These are phyloP conservation scores for Cottus gobio DNA, from an alignment of 2,113 vertebrate species.

Conservation along the genomic window DNA sequence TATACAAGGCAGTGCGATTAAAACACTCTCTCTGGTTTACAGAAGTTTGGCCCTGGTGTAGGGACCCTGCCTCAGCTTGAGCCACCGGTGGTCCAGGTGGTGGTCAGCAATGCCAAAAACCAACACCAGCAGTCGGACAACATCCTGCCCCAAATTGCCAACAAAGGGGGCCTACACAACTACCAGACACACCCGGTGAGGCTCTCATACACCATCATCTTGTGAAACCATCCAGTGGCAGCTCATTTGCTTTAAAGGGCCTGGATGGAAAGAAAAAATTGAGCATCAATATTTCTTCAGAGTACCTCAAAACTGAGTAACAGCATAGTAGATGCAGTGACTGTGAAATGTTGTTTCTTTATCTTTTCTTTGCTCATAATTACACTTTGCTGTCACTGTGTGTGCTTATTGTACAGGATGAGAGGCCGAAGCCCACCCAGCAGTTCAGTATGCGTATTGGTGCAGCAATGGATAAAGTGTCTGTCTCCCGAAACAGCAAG, in stretches of 20 bases:
- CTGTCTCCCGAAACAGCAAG: constrained; percentile 76
- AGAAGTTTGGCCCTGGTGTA: constrained; percentile 82
- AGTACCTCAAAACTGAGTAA: background rate
- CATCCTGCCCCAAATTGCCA: constrained; percentile 85
- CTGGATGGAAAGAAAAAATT: background rate
- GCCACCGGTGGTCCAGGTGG: constrained; percentile 83
- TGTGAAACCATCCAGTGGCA: background rate
- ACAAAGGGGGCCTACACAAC: constrained; percentile 80
- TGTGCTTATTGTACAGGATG: constrained; percentile 81
- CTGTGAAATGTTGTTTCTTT: background rate
- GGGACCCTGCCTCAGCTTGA: constrained; percentile 86
- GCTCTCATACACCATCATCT: background rate
- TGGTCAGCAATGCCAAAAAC: constrained; percentile 83
- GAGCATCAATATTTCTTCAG: background rate
- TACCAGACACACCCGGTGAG: constrained; percentile 82
- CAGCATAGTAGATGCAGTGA: background rate
- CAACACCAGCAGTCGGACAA: constrained; percentile 79
- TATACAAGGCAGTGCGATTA: background rate
- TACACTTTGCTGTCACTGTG: background rate
- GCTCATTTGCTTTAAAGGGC: background rate
- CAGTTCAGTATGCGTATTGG: constrained; percentile 78
- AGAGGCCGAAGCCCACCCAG: constrained; percentile 71
- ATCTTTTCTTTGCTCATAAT: constrained; percentile 8
- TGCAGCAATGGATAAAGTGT: constrained; percentile 78
- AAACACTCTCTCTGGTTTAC: constrained; percentile 33